These are phyloP conservation scores for Caenorhabditis parvicauda DNA, from an alignment of 2,888 invertebrate species.

Conservation along the genomic window DNA sequence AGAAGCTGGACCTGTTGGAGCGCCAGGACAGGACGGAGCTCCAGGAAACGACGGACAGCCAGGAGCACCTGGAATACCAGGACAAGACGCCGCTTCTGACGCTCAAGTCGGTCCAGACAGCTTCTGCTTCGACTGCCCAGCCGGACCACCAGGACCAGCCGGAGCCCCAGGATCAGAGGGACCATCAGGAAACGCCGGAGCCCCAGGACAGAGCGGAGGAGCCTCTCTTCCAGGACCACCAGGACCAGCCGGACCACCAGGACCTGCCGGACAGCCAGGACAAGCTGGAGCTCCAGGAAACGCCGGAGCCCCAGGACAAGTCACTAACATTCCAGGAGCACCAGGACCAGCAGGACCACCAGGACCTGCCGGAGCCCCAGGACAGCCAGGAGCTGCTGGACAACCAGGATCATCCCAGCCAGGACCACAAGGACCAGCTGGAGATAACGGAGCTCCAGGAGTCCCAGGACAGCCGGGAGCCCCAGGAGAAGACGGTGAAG, in stretches of 20 bases:
- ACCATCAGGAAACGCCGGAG: slow-evolving; percentile 34
- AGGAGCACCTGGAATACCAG: slow-evolving; percentile 38
- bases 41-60: slow-evolving; percentile 46
- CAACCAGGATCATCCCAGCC: slow-evolving; percentile 39
- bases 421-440: slow-evolving; percentile 42
- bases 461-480: slow-evolving; percentile 43
- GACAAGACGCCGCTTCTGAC: slow-evolving; percentile 38
- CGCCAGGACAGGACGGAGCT: slow-evolving; percentile 40
- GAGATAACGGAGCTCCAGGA: slow-evolving; percentile 47
- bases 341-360: slow-evolving; percentile 47
- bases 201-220: slow-evolving; percentile 36
- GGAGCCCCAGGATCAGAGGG: slow-evolving; percentile 41
- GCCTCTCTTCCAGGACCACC: slow-evolving; percentile 35
- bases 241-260: slow-evolving; percentile 37
- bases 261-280: slow-evolving; percentile 40
- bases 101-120: slow-evolving; percentile 21
- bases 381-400: slow-evolving; percentile 43
- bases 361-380: slow-evolving; percentile 45
- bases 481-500: slow-evolving; percentile 35
- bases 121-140: slow-evolving; percentile 48
- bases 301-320: slow-evolving; percentile 39
- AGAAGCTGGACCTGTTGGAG: slow-evolving; percentile 37
- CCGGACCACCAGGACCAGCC: slow-evolving; percentile 34
- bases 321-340: slow-evolving; percentile 35
- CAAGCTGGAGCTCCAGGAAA: slow-evolving; percentile 40